These are phyloP conservation scores for Diabrotica undecimpunctata DNA, from an alignment of 1,140 invertebrate genomes.

Conservation along the genomic window DNA sequence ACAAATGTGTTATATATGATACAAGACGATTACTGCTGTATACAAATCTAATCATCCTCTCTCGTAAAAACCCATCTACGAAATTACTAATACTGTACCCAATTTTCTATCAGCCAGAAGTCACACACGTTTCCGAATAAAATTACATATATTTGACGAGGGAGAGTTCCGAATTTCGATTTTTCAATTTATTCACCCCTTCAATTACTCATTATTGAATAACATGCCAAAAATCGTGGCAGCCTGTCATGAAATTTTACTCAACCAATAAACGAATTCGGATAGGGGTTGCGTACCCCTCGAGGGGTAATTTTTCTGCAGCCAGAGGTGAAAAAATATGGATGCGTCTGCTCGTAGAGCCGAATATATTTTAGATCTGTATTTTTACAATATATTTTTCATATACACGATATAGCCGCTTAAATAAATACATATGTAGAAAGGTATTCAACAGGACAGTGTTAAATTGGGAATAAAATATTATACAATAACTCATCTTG, in stretches of 20 bases:
- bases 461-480: no score
- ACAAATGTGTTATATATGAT: no score
- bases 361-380: no score
- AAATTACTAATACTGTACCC: constrained; percentile 8
- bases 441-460: no score
- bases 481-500: no score
- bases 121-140: constrained; percentile 10
- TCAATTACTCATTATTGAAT: constrained; percentile 19
- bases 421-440: no score
- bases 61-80: not conserved
- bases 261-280: constrained; percentile 19
- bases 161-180: constrained; percentile 8
- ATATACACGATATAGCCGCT: no score
- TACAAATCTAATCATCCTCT: no score
- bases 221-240: constrained; percentile 19
- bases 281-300: constrained; percentile 6
- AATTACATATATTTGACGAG: not conserved
- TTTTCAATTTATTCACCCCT: constrained; percentile 22
- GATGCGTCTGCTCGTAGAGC: not conserved
- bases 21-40: no score
- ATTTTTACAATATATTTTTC: no score
- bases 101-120: constrained; percentile 4
- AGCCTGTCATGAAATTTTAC: constrained; percentile 20
- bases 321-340: constrained; percentile 18
- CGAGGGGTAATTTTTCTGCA: constrained; percentile 17